Evolutionary conservation across 2,113 vertebrate species (phyloP).

Genomic region (Zosterops hypoxanthus): DNA sequence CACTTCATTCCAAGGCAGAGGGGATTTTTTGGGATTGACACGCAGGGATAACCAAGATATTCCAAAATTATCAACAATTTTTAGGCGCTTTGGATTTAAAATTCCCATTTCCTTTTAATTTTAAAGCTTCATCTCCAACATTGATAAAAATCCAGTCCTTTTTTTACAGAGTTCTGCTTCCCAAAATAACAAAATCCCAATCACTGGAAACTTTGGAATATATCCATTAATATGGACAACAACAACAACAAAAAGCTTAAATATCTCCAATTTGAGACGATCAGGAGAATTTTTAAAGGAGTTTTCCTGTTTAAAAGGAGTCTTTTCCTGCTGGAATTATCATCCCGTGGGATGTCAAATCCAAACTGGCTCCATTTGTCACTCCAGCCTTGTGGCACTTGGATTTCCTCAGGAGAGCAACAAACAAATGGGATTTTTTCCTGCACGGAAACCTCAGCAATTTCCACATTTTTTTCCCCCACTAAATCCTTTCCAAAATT

Average conservation of each 20-base stretch:
- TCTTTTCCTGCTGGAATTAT: neutral
- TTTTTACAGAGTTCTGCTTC: neutral
- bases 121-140: neutral
- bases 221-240: neutral
- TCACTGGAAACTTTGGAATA: neutral
- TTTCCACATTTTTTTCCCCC: neutral
- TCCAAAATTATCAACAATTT: neutral
- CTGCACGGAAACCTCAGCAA: neutral
- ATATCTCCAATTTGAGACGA: neutral
- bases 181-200: neutral
- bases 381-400: neutral
- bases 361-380: neutral
- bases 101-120: neutral
- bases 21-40: fast-evolving
- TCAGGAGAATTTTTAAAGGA: neutral
- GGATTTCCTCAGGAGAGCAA: neutral
- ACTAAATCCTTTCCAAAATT: neutral
- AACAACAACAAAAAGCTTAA: neutral
- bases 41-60: neutral
- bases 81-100: neutral
- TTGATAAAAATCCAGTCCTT: fast-evolving
- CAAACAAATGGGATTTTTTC: neutral
- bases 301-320: neutral
- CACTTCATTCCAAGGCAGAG: neutral
- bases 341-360: neutral